Percentiles rank a stretch among this genome's conserved stretches.
Evolutionary conservation across 2,888 invertebrate species (phyloP).

Genomic region (Ectropis crepuscularia): DNA sequence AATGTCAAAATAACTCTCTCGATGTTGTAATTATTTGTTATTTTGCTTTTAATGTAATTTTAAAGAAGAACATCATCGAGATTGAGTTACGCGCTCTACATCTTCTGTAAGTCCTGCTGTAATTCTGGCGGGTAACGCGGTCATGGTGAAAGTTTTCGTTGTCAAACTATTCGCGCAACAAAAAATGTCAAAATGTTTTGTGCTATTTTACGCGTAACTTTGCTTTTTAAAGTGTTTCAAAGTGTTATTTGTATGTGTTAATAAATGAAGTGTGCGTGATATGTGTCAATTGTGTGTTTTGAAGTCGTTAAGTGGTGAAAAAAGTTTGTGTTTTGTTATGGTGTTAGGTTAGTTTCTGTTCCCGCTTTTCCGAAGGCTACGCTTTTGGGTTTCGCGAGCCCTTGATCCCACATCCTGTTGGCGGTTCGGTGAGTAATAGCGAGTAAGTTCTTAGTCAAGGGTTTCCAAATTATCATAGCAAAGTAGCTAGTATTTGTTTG

Average conservation of each 20-base stretch:
- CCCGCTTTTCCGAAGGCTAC: constrained; percentile 71
- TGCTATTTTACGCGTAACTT: constrained; percentile 65
- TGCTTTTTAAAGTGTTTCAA: constrained; percentile 41
- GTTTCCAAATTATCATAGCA: constrained; percentile 58
- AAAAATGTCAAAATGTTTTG: constrained; percentile 74
- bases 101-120: constrained; percentile 36
- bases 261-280: constrained; percentile 29
- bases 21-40: constrained; percentile 75
- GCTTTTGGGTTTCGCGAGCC: constrained; percentile 18
- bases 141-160: constrained; percentile 46
- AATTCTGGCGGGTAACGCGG: constrained; percentile 40
- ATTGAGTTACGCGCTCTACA: constrained; percentile 65
- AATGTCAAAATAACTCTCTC: constrained; percentile 77
- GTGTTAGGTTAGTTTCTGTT: constrained; percentile 79
- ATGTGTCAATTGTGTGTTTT: constrained; percentile 24
- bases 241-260: constrained; percentile 32
- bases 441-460: constrained; percentile 68
- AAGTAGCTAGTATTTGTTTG: constrained; percentile 26
- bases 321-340: constrained; percentile 58
- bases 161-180: constrained; percentile 53
- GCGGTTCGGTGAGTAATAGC: constrained; percentile 81
- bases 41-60: constrained; percentile 58
- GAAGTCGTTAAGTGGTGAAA: constrained; percentile 43
- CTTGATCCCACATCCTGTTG: constrained; percentile 56
- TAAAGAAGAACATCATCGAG: constrained; percentile 57